Conservation (phyloP, 2,888 invertebrate genomes). For the Polydrusus cervinus region DNA sequence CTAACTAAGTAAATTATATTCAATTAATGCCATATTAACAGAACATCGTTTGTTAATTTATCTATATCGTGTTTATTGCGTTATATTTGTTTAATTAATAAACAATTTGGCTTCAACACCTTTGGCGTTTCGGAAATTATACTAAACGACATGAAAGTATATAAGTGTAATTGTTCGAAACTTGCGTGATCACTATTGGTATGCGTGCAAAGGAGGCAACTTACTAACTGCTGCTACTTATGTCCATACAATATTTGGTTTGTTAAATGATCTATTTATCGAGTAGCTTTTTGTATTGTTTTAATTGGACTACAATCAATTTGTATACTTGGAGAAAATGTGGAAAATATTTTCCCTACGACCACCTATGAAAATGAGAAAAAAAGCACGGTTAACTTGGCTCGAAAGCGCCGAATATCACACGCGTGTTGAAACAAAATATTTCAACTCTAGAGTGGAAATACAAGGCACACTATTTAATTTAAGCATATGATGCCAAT, state of each 20-base stretch:
- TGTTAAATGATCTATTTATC: constrained; percentile 34
- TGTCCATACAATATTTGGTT: constrained; percentile 32
- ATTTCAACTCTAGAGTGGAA: too few relatives aligned
- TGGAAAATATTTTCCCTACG: too few relatives aligned
- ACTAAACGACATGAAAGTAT: constrained; percentile 31
- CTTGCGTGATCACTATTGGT: constrained; percentile 45
- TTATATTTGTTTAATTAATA: constrained; percentile 33
- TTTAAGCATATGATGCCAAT: too few relatives aligned
- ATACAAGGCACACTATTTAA: too few relatives aligned
- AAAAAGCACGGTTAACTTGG: too few relatives aligned
- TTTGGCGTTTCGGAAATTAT: constrained; percentile 37
- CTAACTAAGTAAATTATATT: background rate
- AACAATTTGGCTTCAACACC: constrained; percentile 36
- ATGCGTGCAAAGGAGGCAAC: constrained; percentile 40
- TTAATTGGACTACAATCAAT: background rate
- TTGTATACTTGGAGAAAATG: too few relatives aligned
- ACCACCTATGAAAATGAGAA: too few relatives aligned
- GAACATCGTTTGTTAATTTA: background rate
- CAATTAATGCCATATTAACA: background rate
- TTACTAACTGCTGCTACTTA: constrained; percentile 32
- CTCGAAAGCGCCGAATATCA: too few relatives aligned
- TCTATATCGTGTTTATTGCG: constrained; percentile 12
- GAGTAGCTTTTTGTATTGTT: background rate
- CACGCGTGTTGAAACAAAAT: too few relatives aligned
- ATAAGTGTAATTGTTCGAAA: constrained; percentile 40